Evolutionary conservation across 2,113 vertebrate genomes (phyloP).

Genomic region (Ictalurus furcatus): DNA sequence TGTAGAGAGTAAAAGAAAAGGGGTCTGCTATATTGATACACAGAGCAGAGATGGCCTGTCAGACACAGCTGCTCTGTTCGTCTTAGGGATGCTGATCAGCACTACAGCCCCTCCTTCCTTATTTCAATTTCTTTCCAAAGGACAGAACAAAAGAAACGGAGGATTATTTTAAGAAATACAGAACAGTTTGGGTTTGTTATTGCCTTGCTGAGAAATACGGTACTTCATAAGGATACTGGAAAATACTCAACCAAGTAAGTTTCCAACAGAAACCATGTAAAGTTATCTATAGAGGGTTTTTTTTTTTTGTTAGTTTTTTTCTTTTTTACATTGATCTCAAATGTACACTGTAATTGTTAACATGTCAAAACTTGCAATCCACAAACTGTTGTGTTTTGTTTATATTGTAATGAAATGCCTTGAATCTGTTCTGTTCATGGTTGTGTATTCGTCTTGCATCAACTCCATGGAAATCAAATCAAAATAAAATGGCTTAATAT

Average conservation of each 20-base stretch:
- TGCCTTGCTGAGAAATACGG: not conserved
- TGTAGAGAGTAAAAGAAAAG: constrained; percentile 7
- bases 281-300: not conserved
- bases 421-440: not conserved
- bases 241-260: constrained; percentile 33
- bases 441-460: not conserved
- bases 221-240: constrained; percentile 1
- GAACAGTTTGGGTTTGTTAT: not conserved
- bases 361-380: not conserved
- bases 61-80: constrained; percentile 52
- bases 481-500: not conserved
- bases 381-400: not conserved
- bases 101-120: constrained; percentile 6
- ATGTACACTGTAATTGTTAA: not conserved
- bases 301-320: not conserved
- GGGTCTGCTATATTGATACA: constrained; percentile 12
- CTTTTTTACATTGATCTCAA: not conserved
- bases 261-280: not conserved
- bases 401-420: not conserved
- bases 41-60: constrained; percentile 46
- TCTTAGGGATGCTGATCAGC: constrained; percentile 20
- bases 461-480: not conserved
- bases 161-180: not conserved
- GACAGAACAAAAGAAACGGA: not conserved
- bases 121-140: not conserved